A percentile compares a stretch with the other conserved stretches of the same genome.
Evolutionary conservation across 1,140 invertebrate species (phyloP).

Genomic region (Diploscapter pachys): DNA sequence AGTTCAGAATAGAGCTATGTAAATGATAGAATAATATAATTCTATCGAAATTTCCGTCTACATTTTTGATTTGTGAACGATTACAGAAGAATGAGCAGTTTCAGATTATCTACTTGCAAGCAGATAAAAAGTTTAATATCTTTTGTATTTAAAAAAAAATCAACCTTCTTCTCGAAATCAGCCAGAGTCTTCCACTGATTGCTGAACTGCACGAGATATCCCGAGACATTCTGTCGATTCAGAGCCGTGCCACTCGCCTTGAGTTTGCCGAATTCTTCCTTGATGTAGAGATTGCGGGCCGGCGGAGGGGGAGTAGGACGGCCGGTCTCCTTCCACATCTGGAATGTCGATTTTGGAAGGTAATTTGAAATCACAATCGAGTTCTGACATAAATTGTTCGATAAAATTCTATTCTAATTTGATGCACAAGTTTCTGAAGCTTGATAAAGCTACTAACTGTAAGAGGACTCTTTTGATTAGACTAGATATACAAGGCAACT

Average conservation of each 20-base stretch:
- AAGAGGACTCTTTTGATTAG: too few relatives aligned
- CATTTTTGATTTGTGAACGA: too few relatives aligned
- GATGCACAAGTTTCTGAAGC: neutral
- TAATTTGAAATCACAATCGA: neutral
- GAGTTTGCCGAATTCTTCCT: conserved; percentile 6
- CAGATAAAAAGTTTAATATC: neutral
- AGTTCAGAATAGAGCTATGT: neutral
- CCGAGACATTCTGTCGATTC: neutral
- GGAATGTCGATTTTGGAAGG: neutral
- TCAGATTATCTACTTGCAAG: neutral
- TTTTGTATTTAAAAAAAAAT: neutral
- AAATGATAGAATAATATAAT: neutral
- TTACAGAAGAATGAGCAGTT: neutral
- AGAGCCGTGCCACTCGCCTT: neutral
- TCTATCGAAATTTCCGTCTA: neutral
- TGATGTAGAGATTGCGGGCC: conserved; percentile 2
- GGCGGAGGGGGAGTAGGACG: conserved; percentile 12
- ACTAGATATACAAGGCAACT: too few relatives aligned
- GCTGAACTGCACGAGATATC: conserved; percentile 3
- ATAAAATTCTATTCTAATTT: neutral
- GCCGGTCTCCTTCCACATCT: conserved; percentile 10
- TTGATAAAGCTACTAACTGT: neutral
- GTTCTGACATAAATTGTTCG: neutral
- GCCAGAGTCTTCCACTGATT: neutral
- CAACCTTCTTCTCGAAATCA: neutral